These are phyloP conservation scores for Pyrrhia umbra DNA, from an alignment of 2,888 invertebrate species.

Conservation along the genomic window DNA sequence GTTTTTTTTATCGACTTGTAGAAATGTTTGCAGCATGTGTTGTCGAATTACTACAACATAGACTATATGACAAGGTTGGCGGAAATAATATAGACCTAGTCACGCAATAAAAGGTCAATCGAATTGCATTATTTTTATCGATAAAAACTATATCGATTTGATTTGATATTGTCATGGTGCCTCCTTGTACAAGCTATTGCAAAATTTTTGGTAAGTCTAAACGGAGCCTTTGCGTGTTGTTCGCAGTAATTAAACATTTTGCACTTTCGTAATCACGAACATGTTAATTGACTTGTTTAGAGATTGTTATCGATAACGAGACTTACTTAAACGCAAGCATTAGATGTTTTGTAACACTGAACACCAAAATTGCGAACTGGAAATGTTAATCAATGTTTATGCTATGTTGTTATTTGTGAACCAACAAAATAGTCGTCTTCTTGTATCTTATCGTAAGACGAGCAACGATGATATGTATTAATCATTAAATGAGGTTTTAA, in stretches of 20 bases:
- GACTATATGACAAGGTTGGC: not conserved
- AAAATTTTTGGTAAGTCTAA: constrained; percentile 21
- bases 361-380: not conserved
- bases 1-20: too few species aligned
- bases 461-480: too few species aligned
- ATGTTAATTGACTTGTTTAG: constrained; percentile 11
- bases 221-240: constrained; percentile 24
- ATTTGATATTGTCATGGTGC: not conserved
- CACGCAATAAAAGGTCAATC: not conserved
- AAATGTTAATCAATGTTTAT: too few species aligned
- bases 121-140: not conserved
- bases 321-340: constrained; percentile 5
- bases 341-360: constrained; percentile 20
- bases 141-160: not conserved
- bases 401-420: too few species aligned
- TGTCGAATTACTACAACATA: too few species aligned
- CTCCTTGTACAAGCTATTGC: not conserved
- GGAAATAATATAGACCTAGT: not conserved
- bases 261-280: constrained; percentile 16
- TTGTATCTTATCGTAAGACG: too few species aligned
- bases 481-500: too few species aligned
- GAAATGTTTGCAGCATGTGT: too few species aligned
- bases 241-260: constrained; percentile 4
- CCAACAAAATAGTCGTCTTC: too few species aligned
- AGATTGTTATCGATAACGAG: constrained; percentile 35